Evolutionary conservation across 2,888 invertebrate species (phyloP).

Genomic region (Orthosia cruda): DNA sequence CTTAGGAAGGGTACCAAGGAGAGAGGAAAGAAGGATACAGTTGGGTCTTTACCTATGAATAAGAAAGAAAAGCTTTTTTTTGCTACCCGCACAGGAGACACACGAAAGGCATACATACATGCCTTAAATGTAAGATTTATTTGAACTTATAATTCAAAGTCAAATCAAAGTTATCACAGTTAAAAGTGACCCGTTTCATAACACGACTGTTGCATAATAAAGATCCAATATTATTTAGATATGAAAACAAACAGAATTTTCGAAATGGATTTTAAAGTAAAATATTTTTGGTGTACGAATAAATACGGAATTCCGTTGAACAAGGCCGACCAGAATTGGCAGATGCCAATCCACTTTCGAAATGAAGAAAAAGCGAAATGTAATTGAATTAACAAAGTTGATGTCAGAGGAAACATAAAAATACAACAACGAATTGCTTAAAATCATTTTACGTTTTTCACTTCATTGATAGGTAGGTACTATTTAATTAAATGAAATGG

Average conservation of each 20-base stretch:
- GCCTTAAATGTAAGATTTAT: no score
- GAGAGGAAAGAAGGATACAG: no score
- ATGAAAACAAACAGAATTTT: not conserved
- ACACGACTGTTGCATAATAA: no score
- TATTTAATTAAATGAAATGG: not conserved
- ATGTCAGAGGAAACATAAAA: not conserved
- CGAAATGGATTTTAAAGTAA: not conserved
- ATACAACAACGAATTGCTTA: not conserved
- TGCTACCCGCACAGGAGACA: no score
- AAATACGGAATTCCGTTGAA: not conserved
- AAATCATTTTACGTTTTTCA: conserved; percentile 3
- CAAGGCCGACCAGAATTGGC: not conserved
- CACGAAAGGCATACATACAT: no score
- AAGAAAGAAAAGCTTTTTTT: no score
- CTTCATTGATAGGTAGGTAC: no score
- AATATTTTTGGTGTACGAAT: not conserved
- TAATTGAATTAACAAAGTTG: not conserved
- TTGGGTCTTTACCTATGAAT: no score
- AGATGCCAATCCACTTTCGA: conserved; percentile 20
- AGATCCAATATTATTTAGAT: not conserved
- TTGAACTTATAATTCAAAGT: no score
- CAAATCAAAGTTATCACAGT: no score
- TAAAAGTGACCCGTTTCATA: no score
- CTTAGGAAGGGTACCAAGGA: no score
- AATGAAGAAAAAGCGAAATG: conserved; percentile 12